Conservation (phyloP, 2,888 invertebrate genomes). For the Prosopocoilus inquinatus region DNA sequence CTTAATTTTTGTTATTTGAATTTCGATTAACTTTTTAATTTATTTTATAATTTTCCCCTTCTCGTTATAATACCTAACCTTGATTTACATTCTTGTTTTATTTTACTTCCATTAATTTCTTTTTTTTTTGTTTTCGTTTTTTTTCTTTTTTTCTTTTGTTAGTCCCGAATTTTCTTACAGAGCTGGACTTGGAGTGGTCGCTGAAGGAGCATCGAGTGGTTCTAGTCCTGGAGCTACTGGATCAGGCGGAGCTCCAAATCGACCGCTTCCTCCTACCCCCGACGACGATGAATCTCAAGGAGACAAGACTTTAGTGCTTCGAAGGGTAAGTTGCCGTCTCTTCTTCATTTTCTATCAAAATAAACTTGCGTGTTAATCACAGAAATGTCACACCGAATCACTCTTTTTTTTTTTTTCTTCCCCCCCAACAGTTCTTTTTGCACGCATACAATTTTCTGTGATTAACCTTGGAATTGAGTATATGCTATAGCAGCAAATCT, state of each 20-base stretch:
- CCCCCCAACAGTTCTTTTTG: too few relatives aligned
- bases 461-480: too few relatives aligned
- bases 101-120: slow-evolving; percentile 33
- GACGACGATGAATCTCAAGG: slow-evolving; percentile 78
- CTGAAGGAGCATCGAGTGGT: slow-evolving; percentile 54
- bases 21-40: slow-evolving; percentile 2
- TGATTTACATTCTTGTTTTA: slow-evolving; percentile 11
- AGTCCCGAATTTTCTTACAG: slow-evolving; percentile 84
- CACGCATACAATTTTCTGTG: too few relatives aligned
- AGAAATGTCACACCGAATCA: neutral
- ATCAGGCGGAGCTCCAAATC: slow-evolving; percentile 78
- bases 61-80: neutral
- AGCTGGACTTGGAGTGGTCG: slow-evolving; percentile 65
- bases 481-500: too few relatives aligned
- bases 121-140: too few relatives aligned
- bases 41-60: neutral
- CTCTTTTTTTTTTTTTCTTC: neutral
- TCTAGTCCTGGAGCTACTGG: slow-evolving; percentile 50
- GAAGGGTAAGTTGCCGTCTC: slow-evolving; percentile 74
- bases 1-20: slow-evolving; percentile 1
- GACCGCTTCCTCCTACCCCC: slow-evolving; percentile 92
- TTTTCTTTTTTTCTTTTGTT: slow-evolving; percentile 47
- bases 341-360: neutral
- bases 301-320: slow-evolving; percentile 88
- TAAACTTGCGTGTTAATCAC: neutral